Percentiles rank a stretch among this genome's conserved stretches.
Evolutionary conservation across 1,140 invertebrate genomes (phyloP).

Genomic region (Drosophila oshimai): DNA sequence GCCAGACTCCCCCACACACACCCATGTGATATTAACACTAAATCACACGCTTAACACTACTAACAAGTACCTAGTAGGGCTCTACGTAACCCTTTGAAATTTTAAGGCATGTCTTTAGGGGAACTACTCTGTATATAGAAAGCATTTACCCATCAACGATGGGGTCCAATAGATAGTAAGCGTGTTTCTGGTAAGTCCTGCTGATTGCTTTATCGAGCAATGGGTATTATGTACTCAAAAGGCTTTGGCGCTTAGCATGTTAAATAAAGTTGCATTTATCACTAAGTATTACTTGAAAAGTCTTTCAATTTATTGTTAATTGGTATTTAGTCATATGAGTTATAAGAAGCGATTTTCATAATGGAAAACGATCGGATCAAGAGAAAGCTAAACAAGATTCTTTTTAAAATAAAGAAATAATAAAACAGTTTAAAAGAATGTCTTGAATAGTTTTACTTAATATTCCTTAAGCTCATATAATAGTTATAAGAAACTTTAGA

Average conservation of each 20-base stretch:
- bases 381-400: too few relatives aligned
- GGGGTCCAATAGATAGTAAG: conserved; percentile 43
- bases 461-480: background rate
- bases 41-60: conserved; percentile 57
- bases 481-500: background rate
- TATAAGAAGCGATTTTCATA: background rate
- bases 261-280: conserved; percentile 60
- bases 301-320: conserved; percentile 46
- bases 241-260: conserved; percentile 51
- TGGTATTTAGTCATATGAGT: conserved; percentile 12
- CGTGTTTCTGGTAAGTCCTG: conserved; percentile 24
- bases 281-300: conserved; percentile 14
- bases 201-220: conserved; percentile 37
- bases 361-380: background rate
- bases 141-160: conserved; percentile 36
- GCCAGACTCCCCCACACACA: conserved; percentile 27
- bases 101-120: conserved; percentile 32
- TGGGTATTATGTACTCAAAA: conserved; percentile 35
- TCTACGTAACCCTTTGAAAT: conserved; percentile 41
- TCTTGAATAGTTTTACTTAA: background rate
- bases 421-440: background rate
- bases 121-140: conserved; percentile 40
- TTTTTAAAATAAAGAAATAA: background rate
- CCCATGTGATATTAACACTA: conserved; percentile 72
- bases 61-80: conserved; percentile 53